phyloP scores from a whole-genome alignment of 92 coral and sea anemone genomes.

The Phenganax subtilis region DNA sequence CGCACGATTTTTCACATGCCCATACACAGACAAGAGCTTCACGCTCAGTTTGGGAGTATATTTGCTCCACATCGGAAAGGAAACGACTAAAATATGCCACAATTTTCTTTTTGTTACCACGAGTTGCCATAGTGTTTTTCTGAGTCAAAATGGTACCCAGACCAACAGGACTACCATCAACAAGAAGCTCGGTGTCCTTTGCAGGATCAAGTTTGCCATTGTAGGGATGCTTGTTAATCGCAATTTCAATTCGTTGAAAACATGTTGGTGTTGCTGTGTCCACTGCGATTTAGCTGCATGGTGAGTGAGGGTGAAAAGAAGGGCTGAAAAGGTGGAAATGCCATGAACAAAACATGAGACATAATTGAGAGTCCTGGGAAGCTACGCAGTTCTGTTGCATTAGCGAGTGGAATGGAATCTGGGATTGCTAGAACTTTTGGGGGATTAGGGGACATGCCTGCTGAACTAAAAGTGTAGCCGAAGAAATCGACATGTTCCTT shows the following conservation, averaged over 20 bases:
- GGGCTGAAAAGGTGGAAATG: constrained; percentile 33
- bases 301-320: constrained; percentile 28
- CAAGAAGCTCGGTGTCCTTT: constrained; percentile 27
- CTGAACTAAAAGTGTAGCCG: constrained; percentile 33
- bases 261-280: constrained; percentile 33
- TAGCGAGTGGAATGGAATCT: constrained; percentile 32
- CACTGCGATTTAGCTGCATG: constrained; percentile 36
- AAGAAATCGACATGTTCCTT: constrained; percentile 39
- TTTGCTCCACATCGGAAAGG: constrained; percentile 41
- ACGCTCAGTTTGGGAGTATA: constrained; percentile 48
- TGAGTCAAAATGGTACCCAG: constrained; percentile 43
- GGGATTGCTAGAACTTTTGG: constrained; percentile 36
- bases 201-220: constrained; percentile 45
- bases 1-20: constrained; percentile 48
- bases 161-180: constrained; percentile 49
- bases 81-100: constrained; percentile 49
- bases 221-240: constrained; percentile 37
- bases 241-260: constrained; percentile 35
- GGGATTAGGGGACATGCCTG: constrained; percentile 42
- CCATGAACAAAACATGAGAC: constrained; percentile 33
- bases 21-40: constrained; percentile 47
- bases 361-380: constrained; percentile 41
- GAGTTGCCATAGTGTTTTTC: constrained; percentile 11
- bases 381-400: constrained; percentile 45
- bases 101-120: constrained; percentile 28